Evolutionary conservation across 2,113 vertebrate species (phyloP).

Genomic region (Hippocampus comes): DNA sequence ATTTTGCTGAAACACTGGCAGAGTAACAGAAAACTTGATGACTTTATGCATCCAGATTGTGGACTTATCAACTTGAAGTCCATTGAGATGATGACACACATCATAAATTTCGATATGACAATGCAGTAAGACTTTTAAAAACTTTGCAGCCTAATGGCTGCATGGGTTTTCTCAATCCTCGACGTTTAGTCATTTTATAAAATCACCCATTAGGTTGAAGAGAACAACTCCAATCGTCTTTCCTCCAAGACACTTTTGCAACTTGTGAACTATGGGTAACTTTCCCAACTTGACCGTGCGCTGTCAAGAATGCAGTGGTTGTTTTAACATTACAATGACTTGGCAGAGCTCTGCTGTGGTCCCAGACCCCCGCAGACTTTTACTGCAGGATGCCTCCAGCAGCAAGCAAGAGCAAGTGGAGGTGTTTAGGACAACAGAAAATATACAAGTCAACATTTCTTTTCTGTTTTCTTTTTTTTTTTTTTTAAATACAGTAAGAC

Average conservation of each 20-base stretch:
- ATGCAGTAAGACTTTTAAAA: neutral
- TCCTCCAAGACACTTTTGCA: conserved; percentile 37
- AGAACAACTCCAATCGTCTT: conserved; percentile 21
- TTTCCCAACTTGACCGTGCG: conserved; percentile 48
- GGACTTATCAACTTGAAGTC: conserved; percentile 1
- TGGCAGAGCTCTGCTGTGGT: conserved; percentile 53
- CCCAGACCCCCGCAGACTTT: conserved; percentile 51
- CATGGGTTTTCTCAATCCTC: conserved; percentile 21
- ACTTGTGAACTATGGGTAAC: conserved; percentile 48
- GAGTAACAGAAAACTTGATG: conserved; percentile 13
- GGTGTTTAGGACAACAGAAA: conserved; percentile 26
- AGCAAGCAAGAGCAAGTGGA: conserved; percentile 17
- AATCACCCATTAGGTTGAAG: conserved; percentile 27
- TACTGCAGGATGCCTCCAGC: conserved; percentile 43
- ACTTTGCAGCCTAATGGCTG: neutral
- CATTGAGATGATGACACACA: conserved; percentile 19
- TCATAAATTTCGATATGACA: neutral
- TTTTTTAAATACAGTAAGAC: neutral
- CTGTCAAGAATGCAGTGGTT: conserved; percentile 65
- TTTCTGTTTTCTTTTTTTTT: too few species aligned
- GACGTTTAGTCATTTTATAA: conserved; percentile 10
- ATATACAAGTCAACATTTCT: neutral
- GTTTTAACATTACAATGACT: conserved; percentile 67
- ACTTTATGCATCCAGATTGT: conserved; percentile 11
- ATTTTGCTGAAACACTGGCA: conserved; percentile 5